phyloP scores from a whole-genome alignment of 2,888 invertebrate genomes.

The Lasius platythorax region DNA sequence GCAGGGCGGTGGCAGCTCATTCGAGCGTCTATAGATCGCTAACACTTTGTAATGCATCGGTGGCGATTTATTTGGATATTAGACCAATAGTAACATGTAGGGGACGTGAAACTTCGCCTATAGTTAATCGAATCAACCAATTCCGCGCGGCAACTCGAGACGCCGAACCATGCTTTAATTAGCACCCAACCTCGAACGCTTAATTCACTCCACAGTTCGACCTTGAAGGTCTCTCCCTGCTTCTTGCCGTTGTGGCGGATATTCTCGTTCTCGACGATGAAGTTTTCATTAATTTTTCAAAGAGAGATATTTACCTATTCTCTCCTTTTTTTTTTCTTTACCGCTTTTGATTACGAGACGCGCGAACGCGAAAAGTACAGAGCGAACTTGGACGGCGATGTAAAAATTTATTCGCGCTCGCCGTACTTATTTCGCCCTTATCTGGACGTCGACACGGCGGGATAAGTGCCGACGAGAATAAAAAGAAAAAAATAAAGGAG shows the following conservation, averaged over 20 bases:
- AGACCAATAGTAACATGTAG: conserved; percentile 14
- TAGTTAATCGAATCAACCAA: conserved; percentile 71
- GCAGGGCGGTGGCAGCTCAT: neutral
- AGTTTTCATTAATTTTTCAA: conserved; percentile 35
- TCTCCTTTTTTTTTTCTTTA: neutral
- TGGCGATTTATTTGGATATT: conserved; percentile 48
- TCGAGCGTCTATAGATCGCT: conserved; percentile 16
- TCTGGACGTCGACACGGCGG: conserved; percentile 47
- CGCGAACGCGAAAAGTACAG: conserved; percentile 32
- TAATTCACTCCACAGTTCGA: conserved; percentile 49
- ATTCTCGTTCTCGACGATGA: conserved; percentile 17
- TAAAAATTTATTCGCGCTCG: conserved; percentile 52
- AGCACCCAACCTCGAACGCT: conserved; percentile 59
- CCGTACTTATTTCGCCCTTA: conserved; percentile 50
- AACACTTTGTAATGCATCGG: conserved; percentile 45
- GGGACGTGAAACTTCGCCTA: conserved; percentile 43
- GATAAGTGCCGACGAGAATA: conserved; percentile 45
- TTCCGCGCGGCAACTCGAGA: conserved; percentile 54
- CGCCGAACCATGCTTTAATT: conserved; percentile 67
- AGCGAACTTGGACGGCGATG: conserved; percentile 23
- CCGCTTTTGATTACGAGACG: conserved; percentile 42
- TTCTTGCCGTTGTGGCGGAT: conserved; percentile 31
- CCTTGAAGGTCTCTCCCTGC: conserved; percentile 33
- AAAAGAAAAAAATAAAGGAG: conserved; percentile 7
- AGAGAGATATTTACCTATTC: neutral